A percentile compares a stretch with the other conserved stretches of the same genome.
phyloP scores from a whole-genome alignment of 1,140 invertebrate genomes.

The Caerostris extrusa region DNA sequence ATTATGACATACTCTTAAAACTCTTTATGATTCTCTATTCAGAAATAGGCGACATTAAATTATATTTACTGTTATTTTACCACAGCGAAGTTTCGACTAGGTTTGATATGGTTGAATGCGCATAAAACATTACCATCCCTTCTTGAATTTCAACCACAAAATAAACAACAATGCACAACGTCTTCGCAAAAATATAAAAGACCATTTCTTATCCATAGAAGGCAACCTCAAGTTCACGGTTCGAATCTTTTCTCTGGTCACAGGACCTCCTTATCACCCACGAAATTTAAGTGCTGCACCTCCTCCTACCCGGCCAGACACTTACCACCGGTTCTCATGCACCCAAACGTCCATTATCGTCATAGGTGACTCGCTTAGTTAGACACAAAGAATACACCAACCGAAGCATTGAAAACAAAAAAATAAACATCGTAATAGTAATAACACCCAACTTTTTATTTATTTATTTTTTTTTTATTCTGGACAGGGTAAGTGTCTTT shows the following conservation, averaged over 20 bases:
- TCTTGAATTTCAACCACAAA: too few species aligned
- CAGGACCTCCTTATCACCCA: not conserved
- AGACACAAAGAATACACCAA: not conserved
- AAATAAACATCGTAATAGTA: not conserved
- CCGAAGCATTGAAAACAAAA: not conserved
- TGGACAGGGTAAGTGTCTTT: not conserved
- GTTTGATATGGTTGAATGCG: too few species aligned
- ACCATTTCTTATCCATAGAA: too few species aligned
- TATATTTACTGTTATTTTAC: too few species aligned
- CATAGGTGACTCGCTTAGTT: not conserved
- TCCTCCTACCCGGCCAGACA: not conserved
- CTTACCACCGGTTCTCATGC: conserved; percentile 11
- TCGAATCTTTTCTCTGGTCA: not conserved
- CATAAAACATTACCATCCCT: too few species aligned
- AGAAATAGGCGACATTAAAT: too few species aligned
- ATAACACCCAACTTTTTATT: conserved; percentile 4
- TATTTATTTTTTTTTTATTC: too few species aligned
- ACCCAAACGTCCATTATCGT: not conserved
- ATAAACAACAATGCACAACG: too few species aligned
- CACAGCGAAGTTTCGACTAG: too few species aligned
- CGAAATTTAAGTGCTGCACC: not conserved
- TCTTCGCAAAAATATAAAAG: too few species aligned
- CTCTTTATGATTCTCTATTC: too few species aligned
- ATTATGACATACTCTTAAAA: too few species aligned
- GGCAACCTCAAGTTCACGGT: not conserved